Base-by-base conservation (phyloP, 2,797 vertebrate species). In the Telmatherina bonti region DNA sequence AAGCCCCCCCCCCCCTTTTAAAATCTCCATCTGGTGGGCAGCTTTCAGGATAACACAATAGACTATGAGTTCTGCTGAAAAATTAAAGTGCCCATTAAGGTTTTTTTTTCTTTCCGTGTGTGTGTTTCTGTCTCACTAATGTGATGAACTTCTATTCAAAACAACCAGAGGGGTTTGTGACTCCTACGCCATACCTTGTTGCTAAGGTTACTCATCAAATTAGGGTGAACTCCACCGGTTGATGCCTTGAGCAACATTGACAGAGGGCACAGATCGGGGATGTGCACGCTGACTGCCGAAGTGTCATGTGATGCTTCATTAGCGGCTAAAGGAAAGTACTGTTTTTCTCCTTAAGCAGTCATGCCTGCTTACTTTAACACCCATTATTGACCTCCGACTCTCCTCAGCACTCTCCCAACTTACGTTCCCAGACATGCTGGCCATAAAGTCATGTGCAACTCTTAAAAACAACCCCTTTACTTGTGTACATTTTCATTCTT, bases 171-270 rank as follows among this genome's bases (percentile, higher is more conserved):
- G 63, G 59, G 52, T 56, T 56, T 70, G 78, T 70, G 75, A 88
- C 79, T 85, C 67, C 67, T 74, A 10, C 62, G 3, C 62, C 9
- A 31, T 53, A 60, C 70, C 67, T 76, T 54, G 78, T 88, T 75
- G 74, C 84, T 79, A 81, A 33, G 73, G 84, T 70, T 76, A 82
- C 85, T 73, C 69, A 78, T 75, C 64, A 68, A 86, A 85, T 90
- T 82, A 79, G 70, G 79, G 57, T 49, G 43, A 79, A 72, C 41
- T 60, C 57, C 60, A 74, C 78, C 74, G 33, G 57, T 38, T 29
- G 61, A 69, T 61, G 73, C 52, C 57, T 68, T 62, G 47, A 47
- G n/a, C 57, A n/a, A 12, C 63, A 86, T 85, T 77, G 63, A 88
- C 84, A 53, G 52, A 72, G 54, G 70, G 51, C 69, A 74, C 5